Conservation (phyloP, 2,113 vertebrate species). For the Engraulis encrasicolus region DNA sequence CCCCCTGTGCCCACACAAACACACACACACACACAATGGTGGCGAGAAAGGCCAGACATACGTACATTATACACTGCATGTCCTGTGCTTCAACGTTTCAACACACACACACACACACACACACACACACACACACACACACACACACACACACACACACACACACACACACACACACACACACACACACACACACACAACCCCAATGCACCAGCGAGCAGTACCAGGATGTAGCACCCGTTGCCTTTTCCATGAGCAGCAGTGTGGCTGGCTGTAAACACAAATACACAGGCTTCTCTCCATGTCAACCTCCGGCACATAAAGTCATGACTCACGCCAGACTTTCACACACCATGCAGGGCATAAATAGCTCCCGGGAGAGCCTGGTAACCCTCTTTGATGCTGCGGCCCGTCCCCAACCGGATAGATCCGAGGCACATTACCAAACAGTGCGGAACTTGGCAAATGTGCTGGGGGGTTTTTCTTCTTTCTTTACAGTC, state of each 20-base stretch:
- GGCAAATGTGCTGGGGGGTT: neutral
- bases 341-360: neutral
- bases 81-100: no score
- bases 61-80: no score
- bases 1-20: neutral
- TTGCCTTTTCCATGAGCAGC: neutral
- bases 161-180: no score
- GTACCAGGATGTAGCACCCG: conserved; percentile 2
- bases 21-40: no score
- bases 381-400: neutral
- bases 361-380: neutral
- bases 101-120: no score
- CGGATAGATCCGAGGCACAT: neutral
- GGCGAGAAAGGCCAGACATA: no score
- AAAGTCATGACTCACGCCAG: conserved; percentile 7
- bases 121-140: no score
- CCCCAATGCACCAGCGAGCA: neutral
- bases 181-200: neutral
- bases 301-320: conserved; percentile 16
- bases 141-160: no score
- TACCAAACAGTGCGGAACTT: neutral
- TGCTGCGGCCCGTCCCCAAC: neutral
- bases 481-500: no score
- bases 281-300: neutral
- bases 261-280: conserved; percentile 4